phyloP scores from a whole-genome alignment of 2,888 invertebrate genomes.

The Achlya flavicornis region DNA sequence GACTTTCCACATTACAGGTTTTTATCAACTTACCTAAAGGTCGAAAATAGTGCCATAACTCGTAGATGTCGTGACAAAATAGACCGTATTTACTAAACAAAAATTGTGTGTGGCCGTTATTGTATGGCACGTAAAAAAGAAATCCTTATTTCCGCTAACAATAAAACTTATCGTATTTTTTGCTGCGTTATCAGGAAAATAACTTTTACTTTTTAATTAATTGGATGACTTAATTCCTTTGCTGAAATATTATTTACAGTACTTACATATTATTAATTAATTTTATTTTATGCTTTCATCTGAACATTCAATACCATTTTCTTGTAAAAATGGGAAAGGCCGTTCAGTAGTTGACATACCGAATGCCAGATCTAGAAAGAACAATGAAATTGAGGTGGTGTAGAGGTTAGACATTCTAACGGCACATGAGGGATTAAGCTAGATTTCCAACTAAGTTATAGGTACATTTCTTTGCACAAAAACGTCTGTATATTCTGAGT shows the following conservation, averaged over 20 bases:
- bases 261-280: neutral
- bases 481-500: no score
- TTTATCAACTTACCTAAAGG: constrained; percentile 56
- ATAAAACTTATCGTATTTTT: neutral
- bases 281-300: neutral
- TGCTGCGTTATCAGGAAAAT: neutral
- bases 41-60: constrained; percentile 17
- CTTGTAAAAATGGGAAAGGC: no score
- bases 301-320: no score
- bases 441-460: no score
- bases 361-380: no score
- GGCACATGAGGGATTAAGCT: no score
- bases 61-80: neutral
- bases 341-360: no score
- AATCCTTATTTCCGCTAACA: constrained; percentile 1
- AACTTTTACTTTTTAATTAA: neutral
- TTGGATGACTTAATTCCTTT: neutral
- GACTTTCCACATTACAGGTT: constrained; percentile 56
- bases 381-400: no score
- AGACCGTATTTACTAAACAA: constrained; percentile 7
- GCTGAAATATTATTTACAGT: neutral
- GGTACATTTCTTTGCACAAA: no score
- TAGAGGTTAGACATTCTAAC: no score
- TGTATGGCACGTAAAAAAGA: constrained; percentile 1
- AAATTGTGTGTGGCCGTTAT: constrained; percentile 8